These are phyloP conservation scores for Drosophila ohnishii DNA, from an alignment of 1,140 invertebrate genomes.

Conservation along the genomic window DNA sequence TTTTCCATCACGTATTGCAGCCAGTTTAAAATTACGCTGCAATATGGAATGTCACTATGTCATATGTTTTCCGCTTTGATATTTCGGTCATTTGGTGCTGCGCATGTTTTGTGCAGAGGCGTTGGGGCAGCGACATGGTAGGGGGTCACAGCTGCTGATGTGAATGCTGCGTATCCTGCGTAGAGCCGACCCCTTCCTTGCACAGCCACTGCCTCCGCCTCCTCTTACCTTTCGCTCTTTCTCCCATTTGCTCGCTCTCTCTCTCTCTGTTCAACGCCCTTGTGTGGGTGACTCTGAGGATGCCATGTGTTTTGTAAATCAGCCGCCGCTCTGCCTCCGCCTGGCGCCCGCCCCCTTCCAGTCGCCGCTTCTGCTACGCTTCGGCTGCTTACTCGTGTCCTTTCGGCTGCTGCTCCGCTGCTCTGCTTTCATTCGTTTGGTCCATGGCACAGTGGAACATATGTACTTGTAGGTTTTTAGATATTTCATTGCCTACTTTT, in stretches of 20 bases:
- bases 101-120: constrained; percentile 43
- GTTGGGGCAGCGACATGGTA: background rate
- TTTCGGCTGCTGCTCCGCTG: constrained; percentile 22
- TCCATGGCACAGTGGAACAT: constrained; percentile 21
- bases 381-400: constrained; percentile 19
- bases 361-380: background rate
- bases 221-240: background rate
- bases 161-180: constrained; percentile 25
- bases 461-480: background rate
- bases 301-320: constrained; percentile 41
- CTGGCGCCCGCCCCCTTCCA: background rate
- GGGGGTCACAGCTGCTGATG: constrained; percentile 23
- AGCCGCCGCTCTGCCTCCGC: constrained; percentile 3
- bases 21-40: constrained; percentile 8
- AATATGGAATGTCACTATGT: constrained; percentile 29
- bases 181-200: constrained; percentile 4
- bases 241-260: background rate
- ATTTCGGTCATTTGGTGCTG: constrained; percentile 24
- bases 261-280: constrained; percentile 12
- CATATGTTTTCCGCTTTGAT: constrained; percentile 33
- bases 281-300: constrained; percentile 22
- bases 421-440: constrained; percentile 25
- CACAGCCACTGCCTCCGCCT: background rate
- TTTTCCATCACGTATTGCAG: background rate
- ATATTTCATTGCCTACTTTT: background rate